A percentile compares a stretch with the other conserved stretches of the same genome.
Conservation (phyloP, 2,888 invertebrate species). For the Altica lythri region DNA sequence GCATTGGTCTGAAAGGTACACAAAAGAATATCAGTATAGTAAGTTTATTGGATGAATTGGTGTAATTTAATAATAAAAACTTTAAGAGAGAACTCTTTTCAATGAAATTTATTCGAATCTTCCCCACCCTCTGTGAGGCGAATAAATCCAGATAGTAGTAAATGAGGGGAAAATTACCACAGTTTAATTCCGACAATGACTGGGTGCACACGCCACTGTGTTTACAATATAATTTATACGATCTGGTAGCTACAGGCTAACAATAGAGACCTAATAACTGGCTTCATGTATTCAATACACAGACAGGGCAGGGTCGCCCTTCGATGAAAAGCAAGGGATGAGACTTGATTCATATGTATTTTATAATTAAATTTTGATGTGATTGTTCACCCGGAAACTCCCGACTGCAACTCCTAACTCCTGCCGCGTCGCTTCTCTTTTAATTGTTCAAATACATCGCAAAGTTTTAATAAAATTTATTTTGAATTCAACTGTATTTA, state of each 20-base stretch:
- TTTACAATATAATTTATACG: constrained; percentile 58
- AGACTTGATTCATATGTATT: constrained; percentile 56
- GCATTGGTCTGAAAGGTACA: constrained; percentile 9
- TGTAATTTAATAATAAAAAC: too few species aligned
- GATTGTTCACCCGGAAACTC: constrained; percentile 55
- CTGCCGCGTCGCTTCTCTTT: constrained; percentile 26
- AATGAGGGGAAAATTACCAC: constrained; percentile 49
- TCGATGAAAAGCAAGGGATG: constrained; percentile 49
- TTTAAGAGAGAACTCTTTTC: too few species aligned
- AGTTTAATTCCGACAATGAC: constrained; percentile 52
- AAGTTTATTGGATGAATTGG: too few species aligned
- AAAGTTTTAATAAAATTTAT: constrained; percentile 23
- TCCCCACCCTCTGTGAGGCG: constrained; percentile 3
- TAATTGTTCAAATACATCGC: constrained; percentile 27
- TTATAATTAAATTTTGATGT: constrained; percentile 59
- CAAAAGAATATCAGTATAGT: not conserved
- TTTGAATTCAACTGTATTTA: constrained; percentile 1
- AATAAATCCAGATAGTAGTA: constrained; percentile 29
- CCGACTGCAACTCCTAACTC: constrained; percentile 23
- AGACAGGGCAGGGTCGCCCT: constrained; percentile 41
- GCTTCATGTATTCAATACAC: constrained; percentile 55
- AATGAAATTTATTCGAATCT: too few species aligned
- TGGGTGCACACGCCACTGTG: constrained; percentile 56
- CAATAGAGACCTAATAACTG: constrained; percentile 58
- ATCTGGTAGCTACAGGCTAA: constrained; percentile 58